A percentile compares a stretch with the other conserved stretches of the same genome.
These are phyloP conservation scores for Scopus umbretta DNA, from an alignment of 2,113 vertebrate genomes.

Conservation along the genomic window DNA sequence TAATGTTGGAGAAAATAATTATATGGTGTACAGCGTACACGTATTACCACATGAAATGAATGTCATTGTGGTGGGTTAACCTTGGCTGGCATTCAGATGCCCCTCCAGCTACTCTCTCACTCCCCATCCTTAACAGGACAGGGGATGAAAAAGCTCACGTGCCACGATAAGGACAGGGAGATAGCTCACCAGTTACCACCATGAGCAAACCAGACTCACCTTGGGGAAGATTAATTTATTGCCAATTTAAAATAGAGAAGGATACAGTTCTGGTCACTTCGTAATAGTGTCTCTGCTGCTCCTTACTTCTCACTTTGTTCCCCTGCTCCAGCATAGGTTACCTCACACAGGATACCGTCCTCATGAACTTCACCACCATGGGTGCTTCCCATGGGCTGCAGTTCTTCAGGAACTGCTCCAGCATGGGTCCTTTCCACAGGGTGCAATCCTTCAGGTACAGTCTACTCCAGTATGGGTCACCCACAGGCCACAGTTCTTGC, in stretches of 20 bases:
- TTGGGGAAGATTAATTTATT: not conserved
- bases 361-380: not conserved
- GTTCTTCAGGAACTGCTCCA: not conserved
- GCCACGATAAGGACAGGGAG: not conserved
- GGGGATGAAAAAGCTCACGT: not conserved
- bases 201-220: not conserved
- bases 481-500: too few relatives aligned
- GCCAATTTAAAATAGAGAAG: not conserved
- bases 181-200: rapidly evolving
- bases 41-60: not conserved
- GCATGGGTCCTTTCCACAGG: too few relatives aligned
- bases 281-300: not conserved
- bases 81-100: not conserved
- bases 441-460: not conserved
- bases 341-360: not conserved
- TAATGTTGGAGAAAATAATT: not conserved
- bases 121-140: not conserved
- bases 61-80: not conserved
- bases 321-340: rapidly evolving
- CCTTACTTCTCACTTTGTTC: not conserved
- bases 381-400: not conserved
- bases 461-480: not conserved
- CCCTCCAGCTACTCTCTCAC: not conserved
- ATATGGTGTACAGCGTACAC: not conserved
- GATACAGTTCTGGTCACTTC: not conserved